Conservation (phyloP, 2,113 vertebrate genomes). For the Brienomyrus longianalis region DNA sequence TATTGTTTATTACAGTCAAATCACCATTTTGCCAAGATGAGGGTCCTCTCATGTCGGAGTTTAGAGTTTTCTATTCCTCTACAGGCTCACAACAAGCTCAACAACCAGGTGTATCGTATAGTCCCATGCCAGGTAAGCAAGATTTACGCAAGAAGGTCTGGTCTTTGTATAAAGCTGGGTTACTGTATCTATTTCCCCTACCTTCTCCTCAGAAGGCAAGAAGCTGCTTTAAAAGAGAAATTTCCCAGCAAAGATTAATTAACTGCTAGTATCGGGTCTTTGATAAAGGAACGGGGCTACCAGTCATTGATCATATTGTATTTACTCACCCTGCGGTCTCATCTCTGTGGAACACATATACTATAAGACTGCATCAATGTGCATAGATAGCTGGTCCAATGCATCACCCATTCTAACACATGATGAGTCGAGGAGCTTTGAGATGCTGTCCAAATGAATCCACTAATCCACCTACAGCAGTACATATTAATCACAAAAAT, state of each 20-base stretch:
- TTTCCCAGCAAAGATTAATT: slow-evolving; percentile 17
- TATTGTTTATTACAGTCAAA: background rate
- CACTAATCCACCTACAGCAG: background rate
- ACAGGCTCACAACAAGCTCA: background rate
- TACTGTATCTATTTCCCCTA: background rate
- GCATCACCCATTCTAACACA: background rate
- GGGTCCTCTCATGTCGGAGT: background rate
- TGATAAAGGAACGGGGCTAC: slow-evolving; percentile 1
- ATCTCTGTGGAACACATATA: background rate
- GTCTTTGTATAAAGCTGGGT: background rate
- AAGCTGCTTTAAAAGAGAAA: slow-evolving; percentile 1
- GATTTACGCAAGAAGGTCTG: background rate
- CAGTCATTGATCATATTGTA: background rate
- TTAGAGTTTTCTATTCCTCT: background rate
- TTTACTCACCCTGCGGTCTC: background rate
- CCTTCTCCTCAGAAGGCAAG: background rate
- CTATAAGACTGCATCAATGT: background rate
- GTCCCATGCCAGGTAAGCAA: background rate
- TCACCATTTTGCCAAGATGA: background rate
- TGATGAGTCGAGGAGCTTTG: background rate
- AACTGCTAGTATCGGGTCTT: background rate
- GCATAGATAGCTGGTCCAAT: background rate
- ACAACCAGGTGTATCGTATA: background rate
- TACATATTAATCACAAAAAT: slow-evolving; percentile 9
- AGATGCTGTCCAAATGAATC: slow-evolving; percentile 12